Evolutionary conservation across 2,797 vertebrate genomes (phyloP).

Genomic region (Myotis myotis): DNA sequence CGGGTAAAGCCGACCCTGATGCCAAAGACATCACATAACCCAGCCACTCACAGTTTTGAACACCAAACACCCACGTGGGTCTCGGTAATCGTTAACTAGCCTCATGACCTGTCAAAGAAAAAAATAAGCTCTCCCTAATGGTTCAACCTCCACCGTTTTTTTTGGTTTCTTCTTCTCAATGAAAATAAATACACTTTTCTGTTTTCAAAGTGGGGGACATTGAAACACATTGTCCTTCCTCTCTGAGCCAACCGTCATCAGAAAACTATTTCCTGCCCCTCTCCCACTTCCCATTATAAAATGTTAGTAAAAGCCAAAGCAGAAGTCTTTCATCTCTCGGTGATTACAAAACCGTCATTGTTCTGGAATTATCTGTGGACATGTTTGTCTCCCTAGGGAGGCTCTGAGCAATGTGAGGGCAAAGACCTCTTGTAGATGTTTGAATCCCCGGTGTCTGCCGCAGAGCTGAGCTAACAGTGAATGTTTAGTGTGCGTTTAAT

Average conservation of each 20-base stretch:
- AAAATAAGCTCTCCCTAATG: constrained; percentile 60
- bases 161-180: constrained; percentile 63
- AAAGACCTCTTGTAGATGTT: constrained; percentile 6
- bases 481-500: neutral
- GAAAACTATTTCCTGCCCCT: constrained; percentile 63
- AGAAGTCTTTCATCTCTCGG: constrained; percentile 65
- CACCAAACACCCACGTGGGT: neutral
- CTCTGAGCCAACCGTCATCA: constrained; percentile 52
- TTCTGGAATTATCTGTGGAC: constrained; percentile 15
- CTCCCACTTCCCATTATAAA: constrained; percentile 72
- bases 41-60: neutral
- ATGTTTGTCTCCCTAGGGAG: neutral
- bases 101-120: constrained; percentile 36
- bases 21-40: neutral
- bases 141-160: constrained; percentile 44
- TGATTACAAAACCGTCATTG: neutral
- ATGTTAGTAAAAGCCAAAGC: constrained; percentile 17
- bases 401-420: neutral
- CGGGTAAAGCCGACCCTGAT: neutral
- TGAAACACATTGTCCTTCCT: constrained; percentile 70
- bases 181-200: constrained; percentile 53
- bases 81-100: constrained; percentile 67
- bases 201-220: neutral
- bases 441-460: neutral
- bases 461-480: neutral